Percentiles rank a stretch among this genome's conserved stretches.
phyloP scores from a whole-genome alignment of 1,140 invertebrate genomes.

The Gerris buenoi region DNA sequence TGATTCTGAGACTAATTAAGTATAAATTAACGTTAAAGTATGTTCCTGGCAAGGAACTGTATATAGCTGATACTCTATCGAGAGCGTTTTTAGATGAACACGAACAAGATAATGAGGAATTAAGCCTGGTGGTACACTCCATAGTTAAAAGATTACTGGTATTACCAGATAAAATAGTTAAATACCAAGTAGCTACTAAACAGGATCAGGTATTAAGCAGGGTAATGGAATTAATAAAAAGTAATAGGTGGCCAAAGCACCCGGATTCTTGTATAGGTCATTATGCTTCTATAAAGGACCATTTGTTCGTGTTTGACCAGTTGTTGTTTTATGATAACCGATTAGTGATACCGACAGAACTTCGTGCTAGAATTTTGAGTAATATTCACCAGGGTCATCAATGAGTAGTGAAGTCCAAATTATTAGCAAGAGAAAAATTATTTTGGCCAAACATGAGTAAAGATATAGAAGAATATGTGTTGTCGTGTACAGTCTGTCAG shows the following conservation, averaged over 20 bases:
- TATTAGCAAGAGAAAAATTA: too few relatives aligned
- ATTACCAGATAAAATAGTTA: not conserved
- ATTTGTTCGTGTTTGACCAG: not conserved
- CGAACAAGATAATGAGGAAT: not conserved
- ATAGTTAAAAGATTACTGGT: not conserved
- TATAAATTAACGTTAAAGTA: not conserved
- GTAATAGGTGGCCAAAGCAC: not conserved
- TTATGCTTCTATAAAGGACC: not conserved
- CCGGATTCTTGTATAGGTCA: not conserved
- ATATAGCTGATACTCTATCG: not conserved
- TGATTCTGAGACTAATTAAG: not conserved
- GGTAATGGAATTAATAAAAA: not conserved
- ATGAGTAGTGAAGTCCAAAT: not conserved
- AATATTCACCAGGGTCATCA: not conserved
- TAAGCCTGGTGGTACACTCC: not conserved
- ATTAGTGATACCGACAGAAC: not conserved
- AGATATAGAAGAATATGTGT: too few relatives aligned
- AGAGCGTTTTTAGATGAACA: not conserved
- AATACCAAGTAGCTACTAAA: not conserved
- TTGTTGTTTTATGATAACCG: not conserved
- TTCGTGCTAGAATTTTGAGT: not conserved
- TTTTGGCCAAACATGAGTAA: too few relatives aligned
- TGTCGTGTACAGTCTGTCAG: too few relatives aligned
- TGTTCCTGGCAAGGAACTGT: not conserved
- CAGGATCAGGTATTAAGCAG: not conserved